These are phyloP conservation scores for Lethenteron camtschaticum DNA, from an alignment of 2,113 vertebrate species.

Conservation along the genomic window DNA sequence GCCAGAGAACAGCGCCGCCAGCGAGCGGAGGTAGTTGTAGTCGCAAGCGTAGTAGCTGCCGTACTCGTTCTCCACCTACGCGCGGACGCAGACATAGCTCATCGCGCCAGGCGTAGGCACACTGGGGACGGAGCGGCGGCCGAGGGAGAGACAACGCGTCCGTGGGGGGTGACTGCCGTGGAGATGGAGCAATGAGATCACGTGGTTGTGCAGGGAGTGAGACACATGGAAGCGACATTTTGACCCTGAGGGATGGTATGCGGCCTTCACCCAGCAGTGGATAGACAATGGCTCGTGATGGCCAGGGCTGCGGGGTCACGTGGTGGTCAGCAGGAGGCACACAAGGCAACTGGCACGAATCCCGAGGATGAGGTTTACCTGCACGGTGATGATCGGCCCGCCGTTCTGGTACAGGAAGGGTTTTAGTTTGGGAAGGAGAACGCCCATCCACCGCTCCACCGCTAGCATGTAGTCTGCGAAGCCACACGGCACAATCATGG, in stretches of 20 bases:
- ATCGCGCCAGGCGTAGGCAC: neutral
- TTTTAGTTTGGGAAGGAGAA: slow-evolving; percentile 56
- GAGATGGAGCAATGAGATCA: too few species aligned
- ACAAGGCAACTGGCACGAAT: neutral
- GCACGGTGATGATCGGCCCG: slow-evolving; percentile 75
- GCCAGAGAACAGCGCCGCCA: slow-evolving; percentile 35
- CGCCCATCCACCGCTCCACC: slow-evolving; percentile 51
- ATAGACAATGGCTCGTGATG: too few species aligned
- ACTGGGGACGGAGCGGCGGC: neutral
- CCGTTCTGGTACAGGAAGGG: slow-evolving; percentile 55
- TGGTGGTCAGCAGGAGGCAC: neutral
- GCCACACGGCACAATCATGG: too few species aligned
- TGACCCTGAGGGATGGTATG: too few species aligned
- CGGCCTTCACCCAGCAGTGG: too few species aligned
- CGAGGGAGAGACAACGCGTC: slow-evolving; percentile 1
- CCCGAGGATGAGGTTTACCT: slow-evolving; percentile 26
- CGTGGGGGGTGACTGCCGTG: neutral
- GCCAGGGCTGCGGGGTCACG: neutral
- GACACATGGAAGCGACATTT: too few species aligned
- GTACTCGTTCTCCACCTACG: slow-evolving; percentile 79
- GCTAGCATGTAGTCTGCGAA: slow-evolving; percentile 49
- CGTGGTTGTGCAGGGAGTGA: too few species aligned
- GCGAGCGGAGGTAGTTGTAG: slow-evolving; percentile 43
- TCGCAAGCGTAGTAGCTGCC: slow-evolving; percentile 73
- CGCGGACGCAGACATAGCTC: neutral